Evolutionary conservation across 2,797 vertebrate species (phyloP).

Genomic region (Malurus splendens): DNA sequence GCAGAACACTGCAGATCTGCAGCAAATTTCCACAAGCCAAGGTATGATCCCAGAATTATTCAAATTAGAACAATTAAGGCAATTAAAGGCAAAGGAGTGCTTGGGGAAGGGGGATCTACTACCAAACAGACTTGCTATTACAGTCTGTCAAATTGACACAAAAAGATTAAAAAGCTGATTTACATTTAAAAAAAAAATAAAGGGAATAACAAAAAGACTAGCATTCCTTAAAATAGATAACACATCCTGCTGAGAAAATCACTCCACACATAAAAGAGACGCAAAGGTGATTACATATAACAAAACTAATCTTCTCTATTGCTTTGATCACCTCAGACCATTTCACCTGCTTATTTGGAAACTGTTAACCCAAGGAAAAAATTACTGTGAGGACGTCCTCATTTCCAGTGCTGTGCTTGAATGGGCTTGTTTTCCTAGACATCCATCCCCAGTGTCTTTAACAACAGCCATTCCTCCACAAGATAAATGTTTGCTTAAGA

Average conservation of each 20-base stretch:
- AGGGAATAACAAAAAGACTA: constrained; percentile 34
- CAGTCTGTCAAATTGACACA: constrained; percentile 69
- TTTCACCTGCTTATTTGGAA: constrained; percentile 70
- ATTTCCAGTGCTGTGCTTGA: constrained; percentile 10
- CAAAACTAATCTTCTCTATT: constrained; percentile 71
- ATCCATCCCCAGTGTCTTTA: not conserved
- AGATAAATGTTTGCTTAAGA: constrained; percentile 49
- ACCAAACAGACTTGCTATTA: constrained; percentile 67
- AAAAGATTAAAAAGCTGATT: constrained; percentile 73
- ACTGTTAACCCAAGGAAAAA: constrained; percentile 42
- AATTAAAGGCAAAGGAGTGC: constrained; percentile 70
- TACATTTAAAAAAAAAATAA: constrained; percentile 56
- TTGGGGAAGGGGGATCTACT: constrained; percentile 8
- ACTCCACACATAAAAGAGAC: constrained; percentile 64
- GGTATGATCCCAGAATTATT: constrained; percentile 67
- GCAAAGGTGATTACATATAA: constrained; percentile 72
- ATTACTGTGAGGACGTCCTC: constrained; percentile 23
- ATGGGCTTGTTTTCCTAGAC: constrained; percentile 19
- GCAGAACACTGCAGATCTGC: not conserved
- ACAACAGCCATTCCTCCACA: not conserved
- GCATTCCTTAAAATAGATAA: constrained; percentile 69
- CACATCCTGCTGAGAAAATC: constrained; percentile 66
- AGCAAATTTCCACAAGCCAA: constrained; percentile 54
- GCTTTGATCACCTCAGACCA: constrained; percentile 70
- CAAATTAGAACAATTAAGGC: constrained; percentile 70